Evolutionary conservation across 92 coral and sea anemone species (phyloP).

Genomic region (Phenganax marumi): DNA sequence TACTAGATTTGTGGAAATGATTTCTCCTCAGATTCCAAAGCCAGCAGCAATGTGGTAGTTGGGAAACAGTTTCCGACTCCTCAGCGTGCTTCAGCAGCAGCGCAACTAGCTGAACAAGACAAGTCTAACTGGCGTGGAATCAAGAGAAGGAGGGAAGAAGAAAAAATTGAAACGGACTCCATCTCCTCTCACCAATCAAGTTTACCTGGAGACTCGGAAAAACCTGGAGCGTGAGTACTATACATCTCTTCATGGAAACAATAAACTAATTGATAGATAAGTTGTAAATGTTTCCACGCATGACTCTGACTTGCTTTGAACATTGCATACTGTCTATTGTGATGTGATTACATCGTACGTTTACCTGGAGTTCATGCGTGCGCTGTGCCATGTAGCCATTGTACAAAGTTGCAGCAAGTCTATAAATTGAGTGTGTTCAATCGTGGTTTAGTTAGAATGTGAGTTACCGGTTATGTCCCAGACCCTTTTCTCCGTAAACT

Average conservation of each 20-base stretch:
- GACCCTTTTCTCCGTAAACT: no score
- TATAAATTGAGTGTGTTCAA: no score
- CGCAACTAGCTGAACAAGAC: conserved; percentile 82
- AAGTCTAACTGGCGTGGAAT: conserved; percentile 53
- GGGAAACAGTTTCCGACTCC: conserved; percentile 93
- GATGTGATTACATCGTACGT: no score
- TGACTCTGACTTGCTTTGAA: no score
- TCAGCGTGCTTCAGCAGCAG: conserved; percentile 92
- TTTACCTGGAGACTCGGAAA: conserved; percentile 72
- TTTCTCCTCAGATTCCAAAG: conserved; percentile 39
- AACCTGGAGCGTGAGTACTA: conserved; percentile 64
- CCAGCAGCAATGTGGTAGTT: conserved; percentile 67
- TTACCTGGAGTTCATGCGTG: no score
- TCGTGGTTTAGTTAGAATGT: no score
- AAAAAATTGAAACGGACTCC: conserved; percentile 76
- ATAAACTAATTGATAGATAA: not conserved
- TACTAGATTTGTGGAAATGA: not conserved
- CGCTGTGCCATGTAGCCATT: no score
- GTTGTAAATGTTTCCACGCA: not conserved
- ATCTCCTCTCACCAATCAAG: conserved; percentile 86
- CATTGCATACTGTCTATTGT: no score
- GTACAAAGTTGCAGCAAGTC: no score
- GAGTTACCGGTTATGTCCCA: no score
- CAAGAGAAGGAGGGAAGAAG: conserved; percentile 38
- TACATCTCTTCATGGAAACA: conserved; percentile 25